phyloP scores from a whole-genome alignment of 2,797 vertebrate species.

The Takifugu rubripes region DNA sequence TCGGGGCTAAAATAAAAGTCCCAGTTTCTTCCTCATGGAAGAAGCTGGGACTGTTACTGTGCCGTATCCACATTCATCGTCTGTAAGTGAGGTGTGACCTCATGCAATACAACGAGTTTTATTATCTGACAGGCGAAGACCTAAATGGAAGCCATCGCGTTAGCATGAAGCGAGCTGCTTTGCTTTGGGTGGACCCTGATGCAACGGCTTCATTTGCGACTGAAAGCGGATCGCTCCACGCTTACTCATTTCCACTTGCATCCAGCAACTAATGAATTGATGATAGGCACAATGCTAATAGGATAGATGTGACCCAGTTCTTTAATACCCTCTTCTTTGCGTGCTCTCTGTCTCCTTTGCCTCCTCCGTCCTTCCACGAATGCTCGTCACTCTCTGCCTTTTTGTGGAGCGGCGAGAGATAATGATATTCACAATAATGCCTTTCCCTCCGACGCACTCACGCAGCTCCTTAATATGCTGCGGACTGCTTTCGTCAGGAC shows the following conservation, averaged over 20 bases:
- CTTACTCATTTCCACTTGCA: conserved; percentile 11
- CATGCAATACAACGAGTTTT: no score
- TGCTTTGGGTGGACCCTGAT: no score
- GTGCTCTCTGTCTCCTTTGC: conserved; percentile 12
- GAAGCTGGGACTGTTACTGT: no score
- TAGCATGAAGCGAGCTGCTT: no score
- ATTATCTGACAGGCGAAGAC: no score
- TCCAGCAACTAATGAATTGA: conserved; percentile 32
- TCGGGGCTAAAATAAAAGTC: no score
- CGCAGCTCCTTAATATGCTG: conserved; percentile 69
- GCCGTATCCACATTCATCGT: no score
- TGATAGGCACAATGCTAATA: conserved; percentile 33
- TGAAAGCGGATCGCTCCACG: conserved; percentile 5
- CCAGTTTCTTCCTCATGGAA: no score
- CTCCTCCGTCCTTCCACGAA: neutral
- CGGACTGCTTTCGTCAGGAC: conserved; percentile 69
- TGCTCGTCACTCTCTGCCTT: conserved; percentile 23
- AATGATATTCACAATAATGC: conserved; percentile 53
- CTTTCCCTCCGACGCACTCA: conserved; percentile 6
- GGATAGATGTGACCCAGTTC: conserved; percentile 57
- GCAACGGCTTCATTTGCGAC: no score
- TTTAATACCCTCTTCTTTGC: conserved; percentile 42
- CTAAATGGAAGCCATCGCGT: no score
- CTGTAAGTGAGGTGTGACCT: no score
- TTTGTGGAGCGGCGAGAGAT: conserved; percentile 49